These are phyloP conservation scores for roundworm (Caenorhabditis elegans) DNA, from an alignment of 1,140 invertebrate species.

Conservation along the genomic window DNA sequence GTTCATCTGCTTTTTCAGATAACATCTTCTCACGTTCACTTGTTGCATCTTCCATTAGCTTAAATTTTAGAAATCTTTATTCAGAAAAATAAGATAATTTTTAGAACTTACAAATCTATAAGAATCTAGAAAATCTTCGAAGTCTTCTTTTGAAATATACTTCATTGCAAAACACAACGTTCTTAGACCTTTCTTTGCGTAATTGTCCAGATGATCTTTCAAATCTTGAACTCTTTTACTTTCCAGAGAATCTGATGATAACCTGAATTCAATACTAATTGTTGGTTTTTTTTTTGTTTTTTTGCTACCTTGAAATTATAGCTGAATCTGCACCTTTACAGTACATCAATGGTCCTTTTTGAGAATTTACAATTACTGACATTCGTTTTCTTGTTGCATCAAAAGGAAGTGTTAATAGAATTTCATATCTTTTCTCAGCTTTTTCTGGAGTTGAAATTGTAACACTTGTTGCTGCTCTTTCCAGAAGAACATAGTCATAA, in stretches of 20 bases:
- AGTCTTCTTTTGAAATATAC: slow-evolving; percentile 75
- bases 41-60: slow-evolving; percentile 86
- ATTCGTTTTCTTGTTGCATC: slow-evolving; percentile 91
- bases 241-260: neutral
- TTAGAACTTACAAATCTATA: slow-evolving; percentile 29
- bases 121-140: neutral
- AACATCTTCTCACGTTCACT: slow-evolving; percentile 77
- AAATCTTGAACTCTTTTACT: slow-evolving; percentile 68
- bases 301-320: neutral
- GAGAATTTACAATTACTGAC: slow-evolving; percentile 82
- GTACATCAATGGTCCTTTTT: slow-evolving; percentile 74
- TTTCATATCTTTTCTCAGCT: slow-evolving; percentile 77
- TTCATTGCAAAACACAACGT: slow-evolving; percentile 84
- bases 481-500: slow-evolving; percentile 21
- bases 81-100: neutral
- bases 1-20: slow-evolving; percentile 2
- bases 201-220: slow-evolving; percentile 83
- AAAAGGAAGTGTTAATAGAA: slow-evolving; percentile 81
- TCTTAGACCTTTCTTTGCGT: slow-evolving; percentile 74
- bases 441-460: slow-evolving; percentile 90
- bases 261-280: slow-evolving; percentile 65
- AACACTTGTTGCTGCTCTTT: slow-evolving; percentile 73
- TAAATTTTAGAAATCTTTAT: slow-evolving; percentile 59
- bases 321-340: slow-evolving; percentile 83
- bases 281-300: neutral